These are phyloP conservation scores for Tiliacea aurago DNA, from an alignment of 2,888 invertebrate genomes.

Conservation along the genomic window DNA sequence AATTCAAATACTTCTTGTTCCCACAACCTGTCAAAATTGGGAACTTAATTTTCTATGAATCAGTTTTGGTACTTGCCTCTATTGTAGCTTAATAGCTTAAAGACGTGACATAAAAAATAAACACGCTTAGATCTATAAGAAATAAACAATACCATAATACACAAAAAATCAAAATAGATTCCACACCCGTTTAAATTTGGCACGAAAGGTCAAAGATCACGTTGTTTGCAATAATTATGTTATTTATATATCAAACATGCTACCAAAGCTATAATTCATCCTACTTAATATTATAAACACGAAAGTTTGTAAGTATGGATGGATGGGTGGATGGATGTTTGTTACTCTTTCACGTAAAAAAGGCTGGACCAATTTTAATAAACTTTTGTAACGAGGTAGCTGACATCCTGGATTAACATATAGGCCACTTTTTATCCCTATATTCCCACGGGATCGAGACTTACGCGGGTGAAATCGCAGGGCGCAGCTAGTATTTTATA, in stretches of 20 bases:
- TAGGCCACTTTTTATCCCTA: no score
- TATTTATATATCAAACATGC: slow-evolving; percentile 35
- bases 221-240: slow-evolving; percentile 35
- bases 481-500: no score
- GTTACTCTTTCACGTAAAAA: no score
- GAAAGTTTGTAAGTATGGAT: no score
- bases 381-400: no score
- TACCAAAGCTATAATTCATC: slow-evolving; percentile 40
- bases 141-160: slow-evolving; percentile 41
- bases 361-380: no score
- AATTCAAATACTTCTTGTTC: slow-evolving; percentile 44
- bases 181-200: slow-evolving; percentile 23
- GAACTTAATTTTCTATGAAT: slow-evolving; percentile 43
- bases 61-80: slow-evolving; percentile 19
- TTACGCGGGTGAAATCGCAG: no score
- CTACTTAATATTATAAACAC: no score
- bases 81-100: slow-evolving; percentile 18
- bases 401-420: no score
- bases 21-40: slow-evolving; percentile 55
- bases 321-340: no score
- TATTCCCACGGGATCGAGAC: no score
- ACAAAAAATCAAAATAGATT: slow-evolving; percentile 23
- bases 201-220: slow-evolving; percentile 12
- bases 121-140: slow-evolving; percentile 31
- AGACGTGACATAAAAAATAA: slow-evolving; percentile 42